Conservation (phyloP, 2,113 vertebrate species). For the Campylomormyrus numenius region DNA sequence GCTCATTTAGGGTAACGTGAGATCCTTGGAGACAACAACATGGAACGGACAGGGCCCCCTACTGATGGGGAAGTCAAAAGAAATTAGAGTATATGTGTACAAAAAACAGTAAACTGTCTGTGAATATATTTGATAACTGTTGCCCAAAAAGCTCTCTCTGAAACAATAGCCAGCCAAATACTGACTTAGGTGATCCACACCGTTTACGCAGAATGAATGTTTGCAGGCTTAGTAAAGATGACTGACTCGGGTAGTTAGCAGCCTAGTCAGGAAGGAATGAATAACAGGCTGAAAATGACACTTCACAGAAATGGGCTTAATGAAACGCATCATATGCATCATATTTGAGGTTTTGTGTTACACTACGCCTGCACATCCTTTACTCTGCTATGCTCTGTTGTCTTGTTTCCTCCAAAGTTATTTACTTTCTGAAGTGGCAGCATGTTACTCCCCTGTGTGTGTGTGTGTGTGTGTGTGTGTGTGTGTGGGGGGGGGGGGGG, state of each 20-base stretch:
- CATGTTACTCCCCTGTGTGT: neutral
- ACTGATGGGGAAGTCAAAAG: neutral
- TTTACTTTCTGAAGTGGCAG: neutral
- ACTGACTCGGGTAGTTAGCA: neutral
- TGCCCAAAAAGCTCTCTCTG: neutral
- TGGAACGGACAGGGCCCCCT: neutral
- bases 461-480: too few species aligned
- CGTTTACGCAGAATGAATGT: neutral
- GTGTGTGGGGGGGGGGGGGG: neutral
- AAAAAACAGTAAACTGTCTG: neutral
- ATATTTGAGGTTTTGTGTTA: neutral
- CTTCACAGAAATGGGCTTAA: neutral
- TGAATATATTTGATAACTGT: neutral
- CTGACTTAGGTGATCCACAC: neutral
- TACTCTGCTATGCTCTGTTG: neutral
- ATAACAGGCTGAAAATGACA: neutral
- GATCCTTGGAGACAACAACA: neutral
- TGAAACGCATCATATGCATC: neutral
- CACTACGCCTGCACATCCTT: neutral
- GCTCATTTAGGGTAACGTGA: neutral
- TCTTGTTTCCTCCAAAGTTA: neutral
- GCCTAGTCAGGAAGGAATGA: neutral
- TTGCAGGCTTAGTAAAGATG: neutral
- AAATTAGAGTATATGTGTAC: neutral
- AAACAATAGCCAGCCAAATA: neutral